phyloP scores from a whole-genome alignment of 2,888 invertebrate genomes.

The Acronicta aceris region DNA sequence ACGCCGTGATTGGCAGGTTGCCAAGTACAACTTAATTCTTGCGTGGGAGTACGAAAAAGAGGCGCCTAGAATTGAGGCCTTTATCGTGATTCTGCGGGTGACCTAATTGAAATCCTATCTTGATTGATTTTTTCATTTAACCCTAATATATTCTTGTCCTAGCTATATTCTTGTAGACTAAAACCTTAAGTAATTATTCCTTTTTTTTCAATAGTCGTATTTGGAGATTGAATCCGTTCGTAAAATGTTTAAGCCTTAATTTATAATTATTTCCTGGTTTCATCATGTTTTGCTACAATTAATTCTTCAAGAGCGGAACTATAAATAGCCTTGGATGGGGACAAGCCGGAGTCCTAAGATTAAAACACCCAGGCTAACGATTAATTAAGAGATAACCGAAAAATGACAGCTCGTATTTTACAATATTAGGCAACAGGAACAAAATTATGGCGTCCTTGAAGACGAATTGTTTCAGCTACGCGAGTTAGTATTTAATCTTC shows the following conservation, averaged over 20 bases:
- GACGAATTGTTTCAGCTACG: slow-evolving; percentile 41
- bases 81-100: slow-evolving; percentile 27
- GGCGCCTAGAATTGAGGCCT: slow-evolving; percentile 22
- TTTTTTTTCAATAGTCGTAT: too few species aligned
- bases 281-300: background rate
- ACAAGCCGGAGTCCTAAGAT: background rate
- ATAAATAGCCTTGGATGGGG: background rate
- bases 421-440: slow-evolving; percentile 18
- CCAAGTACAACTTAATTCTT: slow-evolving; percentile 37
- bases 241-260: too few species aligned
- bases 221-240: too few species aligned
- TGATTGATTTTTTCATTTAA: slow-evolving; percentile 15
- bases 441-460: slow-evolving; percentile 49
- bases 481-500: slow-evolving; percentile 32
- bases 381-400: background rate
- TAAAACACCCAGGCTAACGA: background rate
- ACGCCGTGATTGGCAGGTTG: slow-evolving; percentile 41
- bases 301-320: background rate
- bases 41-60: slow-evolving; percentile 28
- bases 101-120: slow-evolving; percentile 41
- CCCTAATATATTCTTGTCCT: slow-evolving; percentile 2
- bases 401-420: background rate
- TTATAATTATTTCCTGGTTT: background rate
- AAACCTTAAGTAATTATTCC: background rate
- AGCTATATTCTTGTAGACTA: background rate